These are phyloP conservation scores for Parnassius glacialis DNA, from an alignment of 2,888 invertebrate genomes.

Conservation along the genomic window DNA sequence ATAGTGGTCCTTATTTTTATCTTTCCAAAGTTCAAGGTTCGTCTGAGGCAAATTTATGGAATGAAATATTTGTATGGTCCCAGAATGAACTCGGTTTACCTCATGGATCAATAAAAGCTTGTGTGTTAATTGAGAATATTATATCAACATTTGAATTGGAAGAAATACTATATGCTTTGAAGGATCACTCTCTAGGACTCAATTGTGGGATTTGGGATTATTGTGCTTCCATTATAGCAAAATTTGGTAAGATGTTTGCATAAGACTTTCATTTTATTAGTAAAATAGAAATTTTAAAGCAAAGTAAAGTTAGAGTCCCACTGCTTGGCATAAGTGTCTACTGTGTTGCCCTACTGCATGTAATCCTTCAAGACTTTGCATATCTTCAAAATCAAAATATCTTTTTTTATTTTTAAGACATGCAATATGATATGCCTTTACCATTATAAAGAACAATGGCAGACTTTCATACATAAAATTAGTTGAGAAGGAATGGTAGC, in stretches of 20 bases:
- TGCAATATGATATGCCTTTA: no score
- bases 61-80: conserved; percentile 84
- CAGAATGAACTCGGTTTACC: conserved; percentile 79
- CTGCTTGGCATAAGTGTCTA: no score
- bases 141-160: conserved; percentile 85
- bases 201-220: conserved; percentile 90
- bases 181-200: conserved; percentile 84
- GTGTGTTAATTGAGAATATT: conserved; percentile 87
- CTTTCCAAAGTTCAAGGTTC: conserved; percentile 85
- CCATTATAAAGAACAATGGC: no score
- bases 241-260: conserved; percentile 73
- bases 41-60: conserved; percentile 85
- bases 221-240: conserved; percentile 83
- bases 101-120: conserved; percentile 84
- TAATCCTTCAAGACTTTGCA: no score
- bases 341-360: no score
- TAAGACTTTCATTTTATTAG: not conserved
- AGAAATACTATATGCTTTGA: conserved; percentile 84
- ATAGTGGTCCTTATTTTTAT: conserved; percentile 85
- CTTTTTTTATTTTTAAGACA: no score
- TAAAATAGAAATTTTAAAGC: no score
- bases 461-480: no score
- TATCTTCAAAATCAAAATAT: no score
- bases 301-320: no score
- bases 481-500: no score